phyloP scores from a whole-genome alignment of 1,140 invertebrate genomes.

The Drosophila sproati region DNA sequence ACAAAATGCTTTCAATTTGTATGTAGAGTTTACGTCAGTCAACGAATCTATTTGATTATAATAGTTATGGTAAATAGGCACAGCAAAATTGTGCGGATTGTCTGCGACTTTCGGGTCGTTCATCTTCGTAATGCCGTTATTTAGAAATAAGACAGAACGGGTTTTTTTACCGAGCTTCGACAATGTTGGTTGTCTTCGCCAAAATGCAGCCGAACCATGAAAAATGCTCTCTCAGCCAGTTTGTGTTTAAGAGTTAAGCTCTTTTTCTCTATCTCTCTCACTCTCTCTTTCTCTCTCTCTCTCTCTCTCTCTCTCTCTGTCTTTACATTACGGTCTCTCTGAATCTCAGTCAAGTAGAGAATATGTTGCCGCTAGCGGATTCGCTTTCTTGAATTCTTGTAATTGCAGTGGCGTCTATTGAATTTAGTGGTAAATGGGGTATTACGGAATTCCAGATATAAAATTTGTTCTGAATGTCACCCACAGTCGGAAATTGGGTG shows the following conservation, averaged over 20 bases:
- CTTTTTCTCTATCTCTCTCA: neutral
- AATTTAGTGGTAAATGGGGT: constrained; percentile 7
- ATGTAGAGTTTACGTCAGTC: neutral
- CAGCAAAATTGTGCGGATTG: constrained; percentile 68
- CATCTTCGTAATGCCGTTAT: constrained; percentile 82
- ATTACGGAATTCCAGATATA: neutral
- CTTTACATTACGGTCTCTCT: neutral
- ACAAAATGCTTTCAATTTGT: neutral
- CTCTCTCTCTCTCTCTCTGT: constrained; percentile 17
- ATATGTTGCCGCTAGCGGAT: constrained; percentile 46
- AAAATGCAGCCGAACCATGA: constrained; percentile 59
- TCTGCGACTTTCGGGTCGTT: constrained; percentile 69
- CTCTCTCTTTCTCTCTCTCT: constrained; percentile 8
- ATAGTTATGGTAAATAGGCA: constrained; percentile 51
- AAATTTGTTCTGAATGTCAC: neutral
- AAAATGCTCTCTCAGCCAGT: constrained; percentile 20
- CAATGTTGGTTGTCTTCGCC: constrained; percentile 62
- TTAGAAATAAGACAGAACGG: constrained; percentile 79
- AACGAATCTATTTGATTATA: constrained; percentile 13
- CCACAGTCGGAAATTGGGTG: neutral
- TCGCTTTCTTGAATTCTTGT: constrained; percentile 65
- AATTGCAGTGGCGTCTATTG: constrained; percentile 52
- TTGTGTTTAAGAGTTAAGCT: neutral
- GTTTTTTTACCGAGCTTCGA: constrained; percentile 55
- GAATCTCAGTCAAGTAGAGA: constrained; percentile 27